phyloP scores from a whole-genome alignment of 2,113 vertebrate genomes.

The Dasyurus viverrinus region DNA sequence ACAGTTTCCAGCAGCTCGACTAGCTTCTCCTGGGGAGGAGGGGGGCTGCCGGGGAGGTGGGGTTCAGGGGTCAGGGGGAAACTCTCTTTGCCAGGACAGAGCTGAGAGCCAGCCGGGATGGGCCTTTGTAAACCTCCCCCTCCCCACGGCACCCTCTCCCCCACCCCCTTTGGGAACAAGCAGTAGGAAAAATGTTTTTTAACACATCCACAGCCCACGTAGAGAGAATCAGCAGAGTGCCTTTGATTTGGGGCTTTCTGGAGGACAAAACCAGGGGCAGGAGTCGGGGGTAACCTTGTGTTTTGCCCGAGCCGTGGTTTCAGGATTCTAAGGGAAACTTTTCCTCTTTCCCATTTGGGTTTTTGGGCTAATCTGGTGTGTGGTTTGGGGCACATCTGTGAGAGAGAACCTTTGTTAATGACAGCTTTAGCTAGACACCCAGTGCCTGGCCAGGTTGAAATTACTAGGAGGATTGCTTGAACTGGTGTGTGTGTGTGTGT shows the following conservation, averaged over 20 bases:
- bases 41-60: neutral
- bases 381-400: slow-evolving; percentile 42
- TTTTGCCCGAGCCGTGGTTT: slow-evolving; percentile 53
- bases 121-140: slow-evolving; percentile 40
- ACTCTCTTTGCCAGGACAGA: slow-evolving; percentile 44
- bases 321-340: slow-evolving; percentile 70
- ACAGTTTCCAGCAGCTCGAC: slow-evolving; percentile 63
- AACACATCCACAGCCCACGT: neutral
- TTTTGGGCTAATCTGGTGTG: slow-evolving; percentile 2
- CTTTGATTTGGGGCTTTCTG: slow-evolving; percentile 42
- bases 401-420: slow-evolving; percentile 54
- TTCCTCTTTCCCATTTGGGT: slow-evolving; percentile 26
- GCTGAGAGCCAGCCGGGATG: slow-evolving; percentile 39
- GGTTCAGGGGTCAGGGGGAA: slow-evolving; percentile 41
- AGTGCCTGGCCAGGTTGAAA: slow-evolving; percentile 19
- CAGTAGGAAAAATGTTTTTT: neutral
- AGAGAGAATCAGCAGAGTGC: slow-evolving; percentile 59
- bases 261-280: slow-evolving; percentile 48
- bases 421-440: slow-evolving; percentile 40
- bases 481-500: slow-evolving; percentile 22
- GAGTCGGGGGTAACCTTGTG: slow-evolving; percentile 50
- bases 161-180: slow-evolving; percentile 21
- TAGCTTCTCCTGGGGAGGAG: slow-evolving; percentile 35
- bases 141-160: neutral
- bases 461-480: neutral